phyloP scores from a whole-genome alignment of 2,113 vertebrate genomes.

The Bos indicus region DNA sequence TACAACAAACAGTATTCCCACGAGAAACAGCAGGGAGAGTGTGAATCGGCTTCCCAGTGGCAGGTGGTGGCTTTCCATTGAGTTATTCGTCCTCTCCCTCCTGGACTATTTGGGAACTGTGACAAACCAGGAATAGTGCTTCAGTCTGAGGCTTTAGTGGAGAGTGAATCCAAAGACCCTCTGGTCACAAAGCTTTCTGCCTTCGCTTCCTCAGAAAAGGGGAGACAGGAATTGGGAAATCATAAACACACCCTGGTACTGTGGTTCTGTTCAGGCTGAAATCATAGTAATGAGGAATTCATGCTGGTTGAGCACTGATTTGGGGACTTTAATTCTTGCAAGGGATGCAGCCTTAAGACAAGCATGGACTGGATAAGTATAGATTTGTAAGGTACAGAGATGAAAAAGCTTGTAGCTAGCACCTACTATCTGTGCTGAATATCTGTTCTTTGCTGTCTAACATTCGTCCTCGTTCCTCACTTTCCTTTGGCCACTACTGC shows the following conservation, averaged over 20 bases:
- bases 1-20: background rate
- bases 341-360: background rate
- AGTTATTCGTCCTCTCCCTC: background rate
- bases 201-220: background rate
- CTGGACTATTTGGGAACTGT: background rate
- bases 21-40: background rate
- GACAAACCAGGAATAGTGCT: background rate
- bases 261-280: background rate
- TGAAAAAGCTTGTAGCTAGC: background rate
- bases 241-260: background rate
- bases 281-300: background rate
- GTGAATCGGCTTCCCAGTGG: background rate
- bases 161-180: background rate
- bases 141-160: background rate
- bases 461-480: background rate
- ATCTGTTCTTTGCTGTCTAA: background rate
- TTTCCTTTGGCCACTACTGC: background rate
- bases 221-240: background rate
- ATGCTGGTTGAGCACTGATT: background rate
- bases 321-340: background rate
- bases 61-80: background rate
- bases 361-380: background rate
- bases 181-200: background rate
- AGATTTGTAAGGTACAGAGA: background rate
- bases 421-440: background rate